Percentiles rank a stretch among this genome's conserved stretches.
Conservation (phyloP, 2,797 vertebrate species). For the Tympanoctomys barrerae region DNA sequence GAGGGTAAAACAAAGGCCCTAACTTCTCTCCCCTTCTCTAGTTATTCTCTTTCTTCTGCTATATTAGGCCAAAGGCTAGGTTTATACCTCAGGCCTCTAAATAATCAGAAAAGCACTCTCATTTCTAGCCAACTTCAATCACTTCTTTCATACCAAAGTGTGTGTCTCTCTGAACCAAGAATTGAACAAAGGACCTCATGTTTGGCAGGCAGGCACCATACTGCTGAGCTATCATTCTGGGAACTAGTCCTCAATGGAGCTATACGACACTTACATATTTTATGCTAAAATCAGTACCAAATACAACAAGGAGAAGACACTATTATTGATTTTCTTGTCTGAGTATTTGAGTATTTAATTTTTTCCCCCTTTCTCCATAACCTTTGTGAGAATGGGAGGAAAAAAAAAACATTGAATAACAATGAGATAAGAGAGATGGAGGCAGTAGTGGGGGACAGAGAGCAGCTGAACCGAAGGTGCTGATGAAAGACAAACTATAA, state of each 20-base stretch:
- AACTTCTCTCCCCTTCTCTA: not conserved
- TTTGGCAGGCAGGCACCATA: too few species aligned
- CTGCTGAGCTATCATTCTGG: not conserved
- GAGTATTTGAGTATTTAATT: not conserved
- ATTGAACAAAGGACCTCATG: too few species aligned
- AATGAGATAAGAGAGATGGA: not conserved
- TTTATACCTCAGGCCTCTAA: not conserved
- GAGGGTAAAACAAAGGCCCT: not conserved
- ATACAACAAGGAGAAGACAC: slow-evolving; percentile 21
- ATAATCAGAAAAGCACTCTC: slow-evolving; percentile 32
- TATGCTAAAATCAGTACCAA: slow-evolving; percentile 20
- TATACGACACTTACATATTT: not conserved
- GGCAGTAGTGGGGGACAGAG: not conserved
- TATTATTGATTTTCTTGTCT: slow-evolving; percentile 15
- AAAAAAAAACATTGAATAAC: not conserved
- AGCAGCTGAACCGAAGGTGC: not conserved
- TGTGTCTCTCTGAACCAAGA: not conserved
- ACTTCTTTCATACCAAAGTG: slow-evolving; percentile 20
- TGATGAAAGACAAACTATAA: not conserved
- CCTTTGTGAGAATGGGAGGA: not conserved
- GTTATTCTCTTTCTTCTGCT: not conserved
- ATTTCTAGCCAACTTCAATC: slow-evolving; percentile 37
- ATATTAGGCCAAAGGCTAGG: not conserved
- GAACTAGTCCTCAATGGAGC: slow-evolving; percentile 2
- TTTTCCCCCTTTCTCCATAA: not conserved